Percentiles rank a stretch among this genome's conserved stretches.
Conservation (phyloP, 1,140 invertebrate genomes). For the Manduca sexta region DNA sequence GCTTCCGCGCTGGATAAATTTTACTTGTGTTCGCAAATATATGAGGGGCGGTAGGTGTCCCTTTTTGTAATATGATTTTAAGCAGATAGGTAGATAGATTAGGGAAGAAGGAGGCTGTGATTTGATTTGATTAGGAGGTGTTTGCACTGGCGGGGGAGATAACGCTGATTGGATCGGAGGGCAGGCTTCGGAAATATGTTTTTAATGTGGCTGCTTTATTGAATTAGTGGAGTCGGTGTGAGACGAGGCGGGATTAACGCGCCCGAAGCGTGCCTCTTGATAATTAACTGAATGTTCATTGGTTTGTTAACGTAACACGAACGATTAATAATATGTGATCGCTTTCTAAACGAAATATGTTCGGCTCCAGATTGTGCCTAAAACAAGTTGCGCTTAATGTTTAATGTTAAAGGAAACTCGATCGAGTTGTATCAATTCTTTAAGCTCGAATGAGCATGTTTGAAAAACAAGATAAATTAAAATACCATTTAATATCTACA, state of each 20-base stretch:
- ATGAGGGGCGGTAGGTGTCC: slow-evolving; percentile 67
- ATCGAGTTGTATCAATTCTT: too few relatives aligned
- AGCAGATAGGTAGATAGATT: slow-evolving; percentile 70
- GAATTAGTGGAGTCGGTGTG: slow-evolving; percentile 57
- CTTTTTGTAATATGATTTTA: slow-evolving; percentile 72
- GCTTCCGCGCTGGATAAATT: slow-evolving; percentile 65
- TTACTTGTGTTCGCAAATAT: slow-evolving; percentile 68
- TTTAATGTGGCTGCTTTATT: slow-evolving; percentile 69
- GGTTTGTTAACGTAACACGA: slow-evolving; percentile 12
- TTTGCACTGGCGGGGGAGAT: slow-evolving; percentile 62
- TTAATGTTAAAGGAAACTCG: too few relatives aligned
- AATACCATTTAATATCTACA: too few relatives aligned
- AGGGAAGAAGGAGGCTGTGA: slow-evolving; percentile 68
- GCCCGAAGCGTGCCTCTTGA: slow-evolving; percentile 36
- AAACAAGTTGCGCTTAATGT: too few relatives aligned
- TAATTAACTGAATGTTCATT: slow-evolving; percentile 29
- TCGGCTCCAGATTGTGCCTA: too few relatives aligned
- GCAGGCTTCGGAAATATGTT: slow-evolving; percentile 63
- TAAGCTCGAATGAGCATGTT: too few relatives aligned
- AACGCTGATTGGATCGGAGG: slow-evolving; percentile 64
- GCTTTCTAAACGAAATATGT: too few relatives aligned
- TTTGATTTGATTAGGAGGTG: slow-evolving; percentile 73
- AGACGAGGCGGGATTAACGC: slow-evolving; percentile 51
- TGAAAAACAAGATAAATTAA: too few relatives aligned
- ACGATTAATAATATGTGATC: too few relatives aligned